Conservation (phyloP, 2,797 vertebrate species). For the Clarias pachynema region DNA sequence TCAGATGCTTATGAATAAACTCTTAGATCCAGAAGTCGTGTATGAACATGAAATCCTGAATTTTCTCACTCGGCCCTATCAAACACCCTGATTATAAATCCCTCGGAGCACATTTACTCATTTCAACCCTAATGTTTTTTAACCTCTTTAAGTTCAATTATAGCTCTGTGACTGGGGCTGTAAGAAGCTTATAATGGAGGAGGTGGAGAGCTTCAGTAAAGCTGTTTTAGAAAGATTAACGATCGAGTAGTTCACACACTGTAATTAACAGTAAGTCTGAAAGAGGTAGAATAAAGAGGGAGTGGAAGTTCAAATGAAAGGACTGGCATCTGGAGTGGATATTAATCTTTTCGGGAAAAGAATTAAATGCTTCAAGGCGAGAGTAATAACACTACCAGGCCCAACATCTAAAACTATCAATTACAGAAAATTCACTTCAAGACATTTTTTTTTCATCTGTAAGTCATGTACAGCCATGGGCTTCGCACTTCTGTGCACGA, state of each 20-base stretch:
- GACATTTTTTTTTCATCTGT: not conserved
- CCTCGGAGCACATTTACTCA: slow-evolving; percentile 58
- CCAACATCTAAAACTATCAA: not conserved
- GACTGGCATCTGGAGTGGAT: slow-evolving; percentile 45
- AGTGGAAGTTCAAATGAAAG: slow-evolving; percentile 48
- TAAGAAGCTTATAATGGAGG: slow-evolving; percentile 83
- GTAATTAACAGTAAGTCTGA: slow-evolving; percentile 79
- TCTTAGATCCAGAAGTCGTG: slow-evolving; percentile 55
- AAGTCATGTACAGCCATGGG: not conserved
- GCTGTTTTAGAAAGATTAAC: slow-evolving; percentile 81
- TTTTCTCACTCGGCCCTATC: slow-evolving; percentile 57
- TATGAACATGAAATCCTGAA: slow-evolving; percentile 67
- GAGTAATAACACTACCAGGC: slow-evolving; percentile 3
- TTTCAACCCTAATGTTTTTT: slow-evolving; percentile 65
- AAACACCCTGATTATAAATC: slow-evolving; percentile 62
- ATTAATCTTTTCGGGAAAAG: slow-evolving; percentile 42
- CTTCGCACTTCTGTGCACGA: not conserved
- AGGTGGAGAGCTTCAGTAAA: slow-evolving; percentile 80
- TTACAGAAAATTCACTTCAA: not conserved
- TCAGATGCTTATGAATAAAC: not conserved
- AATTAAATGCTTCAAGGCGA: slow-evolving; percentile 28
- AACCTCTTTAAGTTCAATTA: slow-evolving; percentile 73
- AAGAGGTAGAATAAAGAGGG: slow-evolving; percentile 50
- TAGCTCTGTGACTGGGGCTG: slow-evolving; percentile 76
- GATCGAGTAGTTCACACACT: slow-evolving; percentile 71